Percentiles rank a stretch among this genome's conserved stretches.
phyloP scores from a whole-genome alignment of 1,140 invertebrate genomes.

The Palaemon carinicauda region DNA sequence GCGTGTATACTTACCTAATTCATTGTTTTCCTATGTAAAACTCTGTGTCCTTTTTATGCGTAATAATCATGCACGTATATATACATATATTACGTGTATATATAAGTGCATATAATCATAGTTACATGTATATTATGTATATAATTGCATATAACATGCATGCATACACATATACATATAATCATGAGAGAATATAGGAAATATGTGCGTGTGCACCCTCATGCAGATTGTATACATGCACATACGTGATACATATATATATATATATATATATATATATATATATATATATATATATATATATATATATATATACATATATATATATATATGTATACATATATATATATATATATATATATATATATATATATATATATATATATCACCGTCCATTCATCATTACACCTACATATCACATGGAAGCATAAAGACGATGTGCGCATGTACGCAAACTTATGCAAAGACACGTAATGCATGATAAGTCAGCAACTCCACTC shows the following conservation, averaged over 20 bases:
- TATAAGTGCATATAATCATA: too few relatives aligned
- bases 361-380: neutral
- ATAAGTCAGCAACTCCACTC: too few relatives aligned
- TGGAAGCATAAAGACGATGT: neutral
- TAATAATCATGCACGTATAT: too few relatives aligned
- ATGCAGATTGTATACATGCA: neutral
- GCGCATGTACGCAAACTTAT: neutral
- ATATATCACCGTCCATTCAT: neutral
- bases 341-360: neutral
- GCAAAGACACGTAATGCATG: neutral
- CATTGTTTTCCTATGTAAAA: too few relatives aligned
- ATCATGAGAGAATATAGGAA: neutral
- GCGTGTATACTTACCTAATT: too few relatives aligned
- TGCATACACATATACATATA: neutral
- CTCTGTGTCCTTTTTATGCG: too few relatives aligned
- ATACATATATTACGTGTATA: too few relatives aligned
- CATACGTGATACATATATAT: neutral
- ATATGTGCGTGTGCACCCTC: neutral
- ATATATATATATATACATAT: neutral
- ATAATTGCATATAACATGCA: neutral
- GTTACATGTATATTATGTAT: too few relatives aligned
- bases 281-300: neutral
- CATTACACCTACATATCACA: neutral
- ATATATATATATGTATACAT: neutral
- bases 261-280: neutral